Percentiles rank a stretch among this genome's conserved stretches.
phyloP scores from a whole-genome alignment of 2,888 invertebrate species.

The Meteorus colon region DNA sequence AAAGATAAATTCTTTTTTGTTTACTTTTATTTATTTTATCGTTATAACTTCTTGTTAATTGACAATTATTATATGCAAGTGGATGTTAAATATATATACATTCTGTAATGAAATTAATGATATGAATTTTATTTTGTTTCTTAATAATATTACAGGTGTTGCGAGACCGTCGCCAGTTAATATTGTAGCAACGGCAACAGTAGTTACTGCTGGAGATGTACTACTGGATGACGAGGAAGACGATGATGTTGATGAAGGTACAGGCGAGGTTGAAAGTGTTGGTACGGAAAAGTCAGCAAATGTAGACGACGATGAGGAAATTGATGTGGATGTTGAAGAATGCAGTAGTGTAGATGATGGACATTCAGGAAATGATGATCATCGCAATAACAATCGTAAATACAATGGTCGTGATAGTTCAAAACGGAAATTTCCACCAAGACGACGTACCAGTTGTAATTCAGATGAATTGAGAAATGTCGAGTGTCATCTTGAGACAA shows the following conservation, averaged over 20 bases:
- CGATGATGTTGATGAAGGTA: conserved; percentile 76
- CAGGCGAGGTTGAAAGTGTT: conserved; percentile 74
- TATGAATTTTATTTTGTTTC: background rate
- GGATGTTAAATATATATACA: background rate
- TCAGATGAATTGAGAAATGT: conserved; percentile 79
- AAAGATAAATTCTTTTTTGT: background rate
- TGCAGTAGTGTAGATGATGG: conserved; percentile 76
- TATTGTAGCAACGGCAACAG: conserved; percentile 72
- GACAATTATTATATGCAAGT: conserved; percentile 10
- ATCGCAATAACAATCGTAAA: conserved; percentile 51
- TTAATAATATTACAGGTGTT: conserved; percentile 55
- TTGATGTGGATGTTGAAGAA: conserved; percentile 78
- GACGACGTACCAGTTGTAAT: conserved; percentile 76
- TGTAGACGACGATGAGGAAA: conserved; percentile 74
- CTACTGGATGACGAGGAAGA: conserved; percentile 74
- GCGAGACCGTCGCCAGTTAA: conserved; percentile 66
- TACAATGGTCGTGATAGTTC: conserved; percentile 48
- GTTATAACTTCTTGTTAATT: conserved; percentile 1
- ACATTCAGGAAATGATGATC: conserved; percentile 62
- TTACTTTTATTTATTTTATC: conserved; percentile 4
- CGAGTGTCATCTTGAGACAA: conserved; percentile 85
- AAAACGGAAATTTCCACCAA: conserved; percentile 58
- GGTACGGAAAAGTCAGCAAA: conserved; percentile 66
- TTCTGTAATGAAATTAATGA: background rate
- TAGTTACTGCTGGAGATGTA: conserved; percentile 71